Evolutionary conservation across 2,888 invertebrate genomes (phyloP).

Genomic region (Plebejus argus): DNA sequence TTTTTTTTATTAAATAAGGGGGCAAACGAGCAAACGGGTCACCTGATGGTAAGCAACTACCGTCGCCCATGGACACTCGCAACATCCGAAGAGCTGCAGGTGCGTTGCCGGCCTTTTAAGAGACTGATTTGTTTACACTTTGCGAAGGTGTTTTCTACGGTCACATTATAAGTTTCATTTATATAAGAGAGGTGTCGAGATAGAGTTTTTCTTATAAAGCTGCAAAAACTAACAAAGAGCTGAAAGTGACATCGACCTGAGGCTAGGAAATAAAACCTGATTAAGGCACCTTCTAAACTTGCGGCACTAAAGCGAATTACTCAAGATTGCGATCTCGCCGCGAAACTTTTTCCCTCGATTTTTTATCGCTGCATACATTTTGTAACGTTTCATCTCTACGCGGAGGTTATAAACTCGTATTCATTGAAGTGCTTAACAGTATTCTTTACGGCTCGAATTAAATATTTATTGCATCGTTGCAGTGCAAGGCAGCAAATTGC

Average conservation of each 20-base stretch:
- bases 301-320: slow-evolving; percentile 17
- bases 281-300: slow-evolving; percentile 24
- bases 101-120: too few species aligned
- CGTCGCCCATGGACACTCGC: too few species aligned
- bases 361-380: slow-evolving; percentile 30
- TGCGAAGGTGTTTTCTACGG: too few species aligned
- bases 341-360: slow-evolving; percentile 22
- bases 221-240: background rate
- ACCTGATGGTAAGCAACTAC: too few species aligned
- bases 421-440: background rate
- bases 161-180: too few species aligned
- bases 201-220: slow-evolving; percentile 1
- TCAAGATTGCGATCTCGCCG: slow-evolving; percentile 29
- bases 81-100: too few species aligned
- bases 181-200: background rate
- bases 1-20: too few species aligned
- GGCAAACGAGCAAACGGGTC: too few species aligned
- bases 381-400: slow-evolving; percentile 22
- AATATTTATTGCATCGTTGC: slow-evolving; percentile 2
- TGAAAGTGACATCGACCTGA: slow-evolving; percentile 16
- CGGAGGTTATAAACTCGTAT: background rate
- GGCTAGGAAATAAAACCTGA: slow-evolving; percentile 27
- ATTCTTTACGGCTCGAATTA: slow-evolving; percentile 14
- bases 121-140: too few species aligned
- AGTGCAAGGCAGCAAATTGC: slow-evolving; percentile 10